Evolutionary conservation across 2,888 invertebrate species (phyloP), one percentile per base, ranked within the genome.

Genomic region (Aplocera efformata): DNA sequence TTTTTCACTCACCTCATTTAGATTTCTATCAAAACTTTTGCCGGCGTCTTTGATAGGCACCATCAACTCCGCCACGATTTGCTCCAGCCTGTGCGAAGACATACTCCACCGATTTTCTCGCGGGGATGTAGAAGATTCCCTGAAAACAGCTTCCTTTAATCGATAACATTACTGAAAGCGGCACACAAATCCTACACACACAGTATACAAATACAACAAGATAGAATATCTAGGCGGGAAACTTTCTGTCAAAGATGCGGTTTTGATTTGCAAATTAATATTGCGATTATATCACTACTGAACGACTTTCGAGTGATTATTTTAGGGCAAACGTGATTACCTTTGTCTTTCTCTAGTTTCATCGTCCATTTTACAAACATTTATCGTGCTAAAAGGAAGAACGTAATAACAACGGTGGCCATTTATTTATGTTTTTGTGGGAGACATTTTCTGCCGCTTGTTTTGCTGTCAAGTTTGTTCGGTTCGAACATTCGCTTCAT

Each of bases 381-480:
- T 67, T 77, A 67, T 73, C 59, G 64, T 66, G 58, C 58, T 74
- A 78, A 68, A 72, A 82, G 71, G 73, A 82, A 75, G 71, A 79
- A 80, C 82, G 82, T 84, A 84, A 81, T 63, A 74, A 70, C 64
- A 80, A 85, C 75, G 81, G 85, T 86, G 85, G 78, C 88, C 88
- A 88, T 88, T 86, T 88, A 88, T 85, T 86, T 82, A 79, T 66
- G 80, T 83, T 86, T 86, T 81, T 44, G 56, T 56, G 57, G 66
- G 78, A 79, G 72, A 81, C 73, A 78, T 78, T 44, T 42, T 36
- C 25, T 32, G 22, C 28, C 17, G 42, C 30, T 79, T 64, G 66
- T 66, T 67, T 76, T 66, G 76, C 68, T 76, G 73, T 79, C 79
- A 76, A 58, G 49, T 32, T 38, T 32, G 42, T 48, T 44, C 37